Base-by-base conservation (phyloP, 2,888 invertebrate genomes). In the Monoplex corrugatus region DNA sequence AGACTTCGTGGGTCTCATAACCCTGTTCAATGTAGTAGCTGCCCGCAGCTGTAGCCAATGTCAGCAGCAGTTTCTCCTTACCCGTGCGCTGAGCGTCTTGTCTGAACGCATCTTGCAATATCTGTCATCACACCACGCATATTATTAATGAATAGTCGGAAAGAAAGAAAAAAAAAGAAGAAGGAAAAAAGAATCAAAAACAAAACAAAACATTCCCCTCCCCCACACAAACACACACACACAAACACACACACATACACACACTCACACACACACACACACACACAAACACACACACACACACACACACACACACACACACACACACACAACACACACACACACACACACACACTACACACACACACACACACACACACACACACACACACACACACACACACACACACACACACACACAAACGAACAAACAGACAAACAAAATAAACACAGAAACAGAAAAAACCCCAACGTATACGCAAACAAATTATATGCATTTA, bases 61-160 rank as follows among this genome's bases (percentile, higher is more conserved):
- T 94, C 75, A 94, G 91, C 19, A 94, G 83, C 13, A 94, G 90
- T 63, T 93, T 94, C 45, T 91, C 92, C 84, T 88, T 89, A 35
- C 93, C 93, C 1, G 92, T 92, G 10, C 91, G 89, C 23, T 87
- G 45, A 0, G 93, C 89, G 82, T 94, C 94, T 6, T 82, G 57
- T 23, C 50, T 89, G 88, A 94, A 94, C 16, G 92, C 93, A 32
- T 91, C 91, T 83, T 92, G 92, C 38, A 94, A 89, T 35, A 92
- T 93, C 94, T 94, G 90, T 6, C 43, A 40, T 2, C 38, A 80
- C 28, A 44, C 28, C 16, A 38, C 1, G 8, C n/a, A 72, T 13
- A 68, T 50, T 50, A 13, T 50, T 50, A 13, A 5, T 68, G 50
- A 50, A 19, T 50, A 13, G 50, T 68, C 8, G 2, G 32, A 78